These are phyloP conservation scores for Ichneumoninae sp. DNA, from an alignment of 2,888 invertebrate genomes.

Conservation along the genomic window DNA sequence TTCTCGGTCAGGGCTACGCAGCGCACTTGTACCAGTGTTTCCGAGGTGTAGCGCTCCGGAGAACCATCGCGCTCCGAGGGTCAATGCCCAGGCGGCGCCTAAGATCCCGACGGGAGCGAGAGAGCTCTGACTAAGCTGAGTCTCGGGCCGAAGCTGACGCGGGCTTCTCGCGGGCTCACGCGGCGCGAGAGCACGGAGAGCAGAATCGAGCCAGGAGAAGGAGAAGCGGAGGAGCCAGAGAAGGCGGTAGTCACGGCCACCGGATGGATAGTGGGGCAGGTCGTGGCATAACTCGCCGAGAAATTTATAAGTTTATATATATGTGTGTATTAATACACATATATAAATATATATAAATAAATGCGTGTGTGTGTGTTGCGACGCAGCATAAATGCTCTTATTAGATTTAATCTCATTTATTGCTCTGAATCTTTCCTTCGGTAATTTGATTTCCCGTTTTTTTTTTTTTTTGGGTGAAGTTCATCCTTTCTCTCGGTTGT, in stretches of 20 bases:
- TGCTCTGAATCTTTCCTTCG: background rate
- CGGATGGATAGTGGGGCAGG: constrained; percentile 82
- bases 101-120: constrained; percentile 75
- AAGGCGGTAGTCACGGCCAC: constrained; percentile 54
- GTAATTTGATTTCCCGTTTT: background rate
- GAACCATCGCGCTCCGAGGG: constrained; percentile 71
- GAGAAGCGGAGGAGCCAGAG: constrained; percentile 40
- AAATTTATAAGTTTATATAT: constrained; percentile 41
- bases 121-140: constrained; percentile 21
- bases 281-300: constrained; percentile 74
- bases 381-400: background rate
- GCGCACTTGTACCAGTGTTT: constrained; percentile 18
- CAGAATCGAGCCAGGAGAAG: constrained; percentile 45
- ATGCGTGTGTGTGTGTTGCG: background rate
- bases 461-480: background rate
- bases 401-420: background rate
- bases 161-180: constrained; percentile 21
- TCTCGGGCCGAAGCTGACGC: constrained; percentile 17
- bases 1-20: constrained; percentile 65
- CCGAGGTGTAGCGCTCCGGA: constrained; percentile 22
- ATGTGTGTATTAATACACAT: background rate
- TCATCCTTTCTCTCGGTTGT: background rate
- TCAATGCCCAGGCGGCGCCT: constrained; percentile 84
- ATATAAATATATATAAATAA: background rate
- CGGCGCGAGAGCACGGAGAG: constrained; percentile 36